Evolutionary conservation across 2,797 vertebrate species (phyloP), one percentile per base, ranked within the genome.

Genomic region (Oceanodroma leucorhoa): DNA sequence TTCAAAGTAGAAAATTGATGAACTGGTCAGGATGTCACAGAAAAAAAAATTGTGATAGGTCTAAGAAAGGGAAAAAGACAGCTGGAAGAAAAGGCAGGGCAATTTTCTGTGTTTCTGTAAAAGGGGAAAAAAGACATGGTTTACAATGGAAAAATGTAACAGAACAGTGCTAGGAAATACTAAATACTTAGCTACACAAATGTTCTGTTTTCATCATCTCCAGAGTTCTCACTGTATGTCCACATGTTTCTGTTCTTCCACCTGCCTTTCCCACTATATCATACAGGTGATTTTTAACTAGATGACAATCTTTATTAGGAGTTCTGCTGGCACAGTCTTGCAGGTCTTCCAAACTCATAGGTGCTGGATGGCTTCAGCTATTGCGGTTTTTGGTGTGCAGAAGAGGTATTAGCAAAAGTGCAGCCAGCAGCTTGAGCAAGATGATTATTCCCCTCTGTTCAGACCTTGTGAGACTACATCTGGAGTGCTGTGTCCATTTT

Each of bases 391-490:
- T 69, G n/a, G 1, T 54, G 15, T 54, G 15, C 21, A 58, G 29
- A 55, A 60, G 24, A 51, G 6, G 2, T 17, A 55, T 21, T 69
- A 21, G 3, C 4, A 58, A 41, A 66, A 34, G 1, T 54, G 13
- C 34, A 81, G 18, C 11, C 15, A 43, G 22, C 5, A 40, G 3
- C 10, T 24, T 83, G 54, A 66, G 9, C 0, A 0, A 38, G 24
- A 3, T 43, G 8, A 20, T 55, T 79, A 9, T 22, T 36, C 2
- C 9, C 4, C 2, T 45, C 6, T 21, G 5, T 34, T 82, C 32
- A 45, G 22, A 21, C 2, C 32, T 61, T 20, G 5, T 30, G 15
- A 69, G 62, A 77, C 10, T 17, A 30, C 4, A 32, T 7, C 10
- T 43, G 30, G 23, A 55, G 5, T 6, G 3, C 22, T 66, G 22